phyloP scores from a whole-genome alignment of 1,140 invertebrate genomes.

The Microplitis mediator region DNA sequence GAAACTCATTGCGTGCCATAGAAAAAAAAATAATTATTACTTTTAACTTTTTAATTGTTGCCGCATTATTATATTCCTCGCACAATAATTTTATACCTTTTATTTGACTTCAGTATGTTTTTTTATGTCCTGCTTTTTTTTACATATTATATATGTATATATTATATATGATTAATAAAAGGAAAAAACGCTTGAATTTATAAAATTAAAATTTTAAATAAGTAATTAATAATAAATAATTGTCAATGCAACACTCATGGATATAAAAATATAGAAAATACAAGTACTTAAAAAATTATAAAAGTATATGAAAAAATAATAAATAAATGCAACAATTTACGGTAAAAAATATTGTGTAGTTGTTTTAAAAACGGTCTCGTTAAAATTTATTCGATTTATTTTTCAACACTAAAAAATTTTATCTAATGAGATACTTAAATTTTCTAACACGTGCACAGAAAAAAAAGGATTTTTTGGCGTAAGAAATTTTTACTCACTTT shows the following conservation, averaged over 20 bases:
- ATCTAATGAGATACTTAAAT: too few species aligned
- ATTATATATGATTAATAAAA: background rate
- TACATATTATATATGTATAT: background rate
- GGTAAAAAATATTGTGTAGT: too few species aligned
- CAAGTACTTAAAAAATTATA: constrained; percentile 19
- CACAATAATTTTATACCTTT: constrained; percentile 9
- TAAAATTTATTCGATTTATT: too few species aligned
- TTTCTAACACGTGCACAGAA: too few species aligned
- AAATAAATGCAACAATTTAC: background rate
- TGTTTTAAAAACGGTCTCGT: too few species aligned
- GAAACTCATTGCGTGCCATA: constrained; percentile 25
- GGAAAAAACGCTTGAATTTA: background rate
- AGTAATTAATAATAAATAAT: background rate
- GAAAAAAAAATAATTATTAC: background rate
- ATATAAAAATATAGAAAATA: constrained; percentile 10
- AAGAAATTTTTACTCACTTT: too few species aligned
- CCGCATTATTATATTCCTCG: constrained; percentile 1
- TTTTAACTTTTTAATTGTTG: background rate
- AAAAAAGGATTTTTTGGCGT: too few species aligned
- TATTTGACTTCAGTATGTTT: background rate
- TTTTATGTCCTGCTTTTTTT: background rate
- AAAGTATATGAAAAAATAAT: background rate
- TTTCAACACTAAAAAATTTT: too few species aligned
- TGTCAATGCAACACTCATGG: constrained; percentile 10
- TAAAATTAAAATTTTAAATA: background rate